Conservation (phyloP, 2,888 invertebrate genomes). For the Quadroppia sp. region DNA sequence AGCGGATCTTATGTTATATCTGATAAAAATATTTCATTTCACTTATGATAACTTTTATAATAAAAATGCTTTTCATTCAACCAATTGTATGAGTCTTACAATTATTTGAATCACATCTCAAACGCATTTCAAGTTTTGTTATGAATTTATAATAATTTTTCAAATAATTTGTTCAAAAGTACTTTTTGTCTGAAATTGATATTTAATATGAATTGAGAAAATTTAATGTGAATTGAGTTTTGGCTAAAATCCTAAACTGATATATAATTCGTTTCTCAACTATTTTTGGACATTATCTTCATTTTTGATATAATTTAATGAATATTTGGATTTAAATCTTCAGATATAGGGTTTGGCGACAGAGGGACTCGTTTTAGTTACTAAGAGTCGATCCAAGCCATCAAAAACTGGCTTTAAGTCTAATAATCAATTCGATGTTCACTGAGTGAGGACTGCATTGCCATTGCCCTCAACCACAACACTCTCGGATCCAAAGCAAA, state of each 20-base stretch:
- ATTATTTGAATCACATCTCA: too few species aligned
- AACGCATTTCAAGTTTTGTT: too few species aligned
- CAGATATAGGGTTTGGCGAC: slow-evolving; percentile 22
- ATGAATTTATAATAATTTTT: too few species aligned
- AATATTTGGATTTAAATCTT: background rate
- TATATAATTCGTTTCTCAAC: background rate
- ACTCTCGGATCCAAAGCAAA: background rate
- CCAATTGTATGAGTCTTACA: too few species aligned
- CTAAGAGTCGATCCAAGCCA: background rate
- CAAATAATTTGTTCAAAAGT: too few species aligned
- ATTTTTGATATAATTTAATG: background rate
- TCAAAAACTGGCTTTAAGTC: slow-evolving; percentile 25
- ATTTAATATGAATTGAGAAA: too few species aligned
- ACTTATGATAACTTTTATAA: too few species aligned
- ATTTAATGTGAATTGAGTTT: background rate
- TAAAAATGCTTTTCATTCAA: too few species aligned
- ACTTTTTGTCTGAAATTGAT: too few species aligned
- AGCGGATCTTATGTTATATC: too few species aligned
- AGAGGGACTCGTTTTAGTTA: slow-evolving; percentile 26
- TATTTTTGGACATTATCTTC: background rate
- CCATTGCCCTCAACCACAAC: slow-evolving; percentile 32
- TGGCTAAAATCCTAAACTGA: background rate
- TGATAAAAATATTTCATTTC: too few species aligned
- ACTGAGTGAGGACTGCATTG: background rate
- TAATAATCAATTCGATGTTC: slow-evolving; percentile 33